These are phyloP conservation scores for Penaeus vannamei DNA, from an alignment of 1,140 invertebrate genomes.

Conservation along the genomic window DNA sequence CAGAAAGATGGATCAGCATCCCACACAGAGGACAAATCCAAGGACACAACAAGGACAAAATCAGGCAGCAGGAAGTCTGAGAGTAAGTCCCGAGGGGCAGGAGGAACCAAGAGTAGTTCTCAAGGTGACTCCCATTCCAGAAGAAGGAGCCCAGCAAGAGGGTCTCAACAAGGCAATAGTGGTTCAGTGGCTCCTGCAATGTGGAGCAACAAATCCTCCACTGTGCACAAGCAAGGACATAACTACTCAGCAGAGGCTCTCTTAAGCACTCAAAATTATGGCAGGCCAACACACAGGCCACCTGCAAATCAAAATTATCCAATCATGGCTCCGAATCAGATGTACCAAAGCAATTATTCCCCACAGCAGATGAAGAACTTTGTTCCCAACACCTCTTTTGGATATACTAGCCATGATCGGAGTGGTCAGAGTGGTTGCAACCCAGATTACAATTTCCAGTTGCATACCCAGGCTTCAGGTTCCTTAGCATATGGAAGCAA, in stretches of 20 bases:
- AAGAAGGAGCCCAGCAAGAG: conserved; percentile 65
- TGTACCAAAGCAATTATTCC: conserved; percentile 65
- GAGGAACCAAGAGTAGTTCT: conserved; percentile 49
- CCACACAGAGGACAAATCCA: conserved; percentile 63
- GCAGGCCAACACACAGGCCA: conserved; percentile 55
- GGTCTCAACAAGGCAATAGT: conserved; percentile 63
- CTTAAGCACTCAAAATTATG: conserved; percentile 66
- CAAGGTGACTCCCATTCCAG: conserved; percentile 59
- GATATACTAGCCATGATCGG: conserved; percentile 59
- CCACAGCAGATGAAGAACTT: conserved; percentile 68
- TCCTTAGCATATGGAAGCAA: conserved; percentile 65
- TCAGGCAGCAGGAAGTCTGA: conserved; percentile 59
- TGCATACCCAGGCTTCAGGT: conserved; percentile 65
- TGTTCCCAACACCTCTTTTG: conserved; percentile 66
- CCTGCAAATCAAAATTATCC: conserved; percentile 66
- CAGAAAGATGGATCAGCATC: conserved; percentile 47
- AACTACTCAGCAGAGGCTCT: conserved; percentile 67
- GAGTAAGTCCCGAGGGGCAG: conserved; percentile 62
- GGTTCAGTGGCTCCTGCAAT: conserved; percentile 43
- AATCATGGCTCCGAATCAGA: conserved; percentile 67
- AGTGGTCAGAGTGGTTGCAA: conserved; percentile 63
- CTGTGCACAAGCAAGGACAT: conserved; percentile 61
- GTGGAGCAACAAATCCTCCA: conserved; percentile 64
- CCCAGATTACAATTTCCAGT: conserved; percentile 67
- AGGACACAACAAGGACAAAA: conserved; percentile 57